A percentile compares a stretch with the other conserved stretches of the same genome.
These are phyloP conservation scores for Volucella bombylans DNA, from an alignment of 2,888 invertebrate species.

Conservation along the genomic window DNA sequence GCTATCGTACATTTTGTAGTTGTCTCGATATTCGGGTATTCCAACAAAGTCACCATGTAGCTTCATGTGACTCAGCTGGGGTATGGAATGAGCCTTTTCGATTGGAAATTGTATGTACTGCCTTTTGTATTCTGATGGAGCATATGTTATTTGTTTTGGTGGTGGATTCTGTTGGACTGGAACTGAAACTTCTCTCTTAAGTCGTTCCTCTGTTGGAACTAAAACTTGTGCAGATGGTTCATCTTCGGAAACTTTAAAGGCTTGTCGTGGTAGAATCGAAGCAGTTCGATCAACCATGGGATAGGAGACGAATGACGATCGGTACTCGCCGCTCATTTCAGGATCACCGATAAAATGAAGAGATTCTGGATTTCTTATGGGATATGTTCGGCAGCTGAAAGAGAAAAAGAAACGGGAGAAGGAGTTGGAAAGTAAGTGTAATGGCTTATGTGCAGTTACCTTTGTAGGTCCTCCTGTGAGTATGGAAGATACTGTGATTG, in stretches of 20 bases:
- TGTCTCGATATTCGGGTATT: slow-evolving; percentile 81
- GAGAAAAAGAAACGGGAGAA: not conserved
- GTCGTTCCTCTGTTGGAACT: slow-evolving; percentile 74
- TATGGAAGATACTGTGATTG: slow-evolving; percentile 81
- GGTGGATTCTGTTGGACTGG: slow-evolving; percentile 69
- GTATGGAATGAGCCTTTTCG: slow-evolving; percentile 82
- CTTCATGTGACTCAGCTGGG: slow-evolving; percentile 81
- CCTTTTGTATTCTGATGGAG: slow-evolving; percentile 81
- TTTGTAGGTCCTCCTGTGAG: slow-evolving; percentile 79
- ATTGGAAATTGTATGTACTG: slow-evolving; percentile 80
- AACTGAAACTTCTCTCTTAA: slow-evolving; percentile 69
- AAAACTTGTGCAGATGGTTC: slow-evolving; percentile 22
- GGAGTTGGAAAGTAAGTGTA: not conserved
- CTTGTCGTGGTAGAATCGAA: slow-evolving; percentile 79
- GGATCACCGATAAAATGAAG: slow-evolving; percentile 76
- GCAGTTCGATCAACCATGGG: slow-evolving; percentile 79
- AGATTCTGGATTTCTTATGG: slow-evolving; percentile 79
- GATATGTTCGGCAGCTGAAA: slow-evolving; percentile 79
- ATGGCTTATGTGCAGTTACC: slow-evolving; percentile 73
- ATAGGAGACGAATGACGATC: slow-evolving; percentile 79
- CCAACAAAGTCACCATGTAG: slow-evolving; percentile 80
- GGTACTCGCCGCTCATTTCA: slow-evolving; percentile 78
- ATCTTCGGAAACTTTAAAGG: slow-evolving; percentile 76
- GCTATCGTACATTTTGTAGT: slow-evolving; percentile 81
- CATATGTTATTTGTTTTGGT: slow-evolving; percentile 72